These are phyloP conservation scores for Lamproptera curius DNA, from an alignment of 2,888 invertebrate genomes.

Conservation along the genomic window DNA sequence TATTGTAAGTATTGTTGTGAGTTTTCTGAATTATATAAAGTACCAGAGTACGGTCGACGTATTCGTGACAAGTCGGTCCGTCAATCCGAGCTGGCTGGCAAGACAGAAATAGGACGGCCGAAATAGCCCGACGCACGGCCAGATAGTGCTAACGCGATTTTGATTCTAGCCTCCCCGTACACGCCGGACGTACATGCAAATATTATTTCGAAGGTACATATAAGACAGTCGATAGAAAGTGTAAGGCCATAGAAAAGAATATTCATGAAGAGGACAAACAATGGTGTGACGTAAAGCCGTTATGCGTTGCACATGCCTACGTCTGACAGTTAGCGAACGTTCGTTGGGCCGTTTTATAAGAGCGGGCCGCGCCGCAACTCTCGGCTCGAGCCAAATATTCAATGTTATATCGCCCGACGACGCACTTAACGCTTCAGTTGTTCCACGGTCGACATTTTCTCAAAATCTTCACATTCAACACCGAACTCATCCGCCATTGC, in stretches of 20 bases:
- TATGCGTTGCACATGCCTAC: constrained; percentile 22
- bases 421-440: constrained; percentile 37
- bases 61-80: constrained; percentile 71
- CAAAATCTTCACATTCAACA: constrained; percentile 29
- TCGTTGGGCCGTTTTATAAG: constrained; percentile 27
- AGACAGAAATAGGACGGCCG: constrained; percentile 65
- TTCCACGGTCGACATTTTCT: constrained; percentile 33
- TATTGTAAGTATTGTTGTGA: background rate
- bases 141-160: constrained; percentile 73
- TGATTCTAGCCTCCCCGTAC: constrained; percentile 62
- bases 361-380: constrained; percentile 46
- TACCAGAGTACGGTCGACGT: constrained; percentile 51
- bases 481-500: constrained; percentile 34
- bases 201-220: constrained; percentile 26
- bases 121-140: constrained; percentile 72
- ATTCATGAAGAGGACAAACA: constrained; percentile 25
- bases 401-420: constrained; percentile 46
- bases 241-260: constrained; percentile 17
- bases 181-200: constrained; percentile 35
- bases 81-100: constrained; percentile 75
- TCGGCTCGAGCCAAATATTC: constrained; percentile 49
- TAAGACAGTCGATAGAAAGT: constrained; percentile 22
- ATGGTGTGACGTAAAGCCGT: constrained; percentile 25
- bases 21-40: constrained; percentile 35
- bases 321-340: constrained; percentile 24